Evolutionary conservation across 2,888 invertebrate genomes (phyloP), one percentile per base, ranked within the genome.

Genomic region (Myathropa florea): DNA sequence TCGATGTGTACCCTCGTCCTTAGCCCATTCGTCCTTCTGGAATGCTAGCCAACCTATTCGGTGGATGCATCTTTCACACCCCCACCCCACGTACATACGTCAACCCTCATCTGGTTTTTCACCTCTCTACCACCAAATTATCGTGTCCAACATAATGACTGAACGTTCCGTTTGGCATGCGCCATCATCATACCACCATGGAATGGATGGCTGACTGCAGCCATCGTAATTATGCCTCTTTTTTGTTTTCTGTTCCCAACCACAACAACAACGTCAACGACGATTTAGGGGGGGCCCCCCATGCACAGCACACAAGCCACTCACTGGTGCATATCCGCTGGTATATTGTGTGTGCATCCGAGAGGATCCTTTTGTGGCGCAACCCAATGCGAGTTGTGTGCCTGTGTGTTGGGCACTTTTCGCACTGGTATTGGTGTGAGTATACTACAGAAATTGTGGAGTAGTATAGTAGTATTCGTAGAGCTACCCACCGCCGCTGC

Each of bases 361-460:
- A 75, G 71, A 83, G 65, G 75, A 86, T 86, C 83, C 86, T 86
- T 83, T 83, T 86, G 64, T 85, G 81, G 61, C 55, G 76, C 67
- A 80, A 59, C 53, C 30, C 21, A 36, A 33, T 63, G 63, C 18
- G 9, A 36, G 7, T 23, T 28, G 26, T 23, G 39, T 65, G 65
- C 24, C 3, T 6, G 72, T 76, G 63, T 77, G 14, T 59, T 55
- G 33, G 39, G 26, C 59, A 46, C 67, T 24, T 6, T 9, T 28
- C 39, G 78, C 78, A 39, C 9, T 71, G 9, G 78, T 75, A 46
- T 82, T 73, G 9, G 83, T 83, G 83, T 86, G 82, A 46, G 86
- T 79, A 83, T 83, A 83, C 82, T 86, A 82, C 82, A 39, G 10
- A 86, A 86, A 75, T 79, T 83, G 86, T 83, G 86, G 73, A 86